These are phyloP conservation scores for Synanthedon formicaeformis DNA, from an alignment of 2,888 invertebrate species.

Conservation along the genomic window DNA sequence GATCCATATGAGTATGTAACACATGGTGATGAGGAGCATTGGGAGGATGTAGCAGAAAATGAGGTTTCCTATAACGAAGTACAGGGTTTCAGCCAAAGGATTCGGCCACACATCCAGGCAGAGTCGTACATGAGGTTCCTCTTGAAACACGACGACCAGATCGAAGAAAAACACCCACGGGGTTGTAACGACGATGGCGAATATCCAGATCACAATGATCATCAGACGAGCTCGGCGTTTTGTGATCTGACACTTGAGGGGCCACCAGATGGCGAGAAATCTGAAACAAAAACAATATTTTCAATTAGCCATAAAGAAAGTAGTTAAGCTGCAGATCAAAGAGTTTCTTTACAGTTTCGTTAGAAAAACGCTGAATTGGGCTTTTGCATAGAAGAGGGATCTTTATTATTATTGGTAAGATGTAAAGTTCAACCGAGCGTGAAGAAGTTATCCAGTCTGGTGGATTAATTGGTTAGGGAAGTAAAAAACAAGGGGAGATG, in stretches of 20 bases:
- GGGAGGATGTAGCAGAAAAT: slow-evolving; percentile 92
- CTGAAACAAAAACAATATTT: slow-evolving; percentile 72
- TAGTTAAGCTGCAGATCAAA: not conserved
- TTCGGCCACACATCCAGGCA: slow-evolving; percentile 91
- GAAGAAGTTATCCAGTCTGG: slow-evolving; percentile 26
- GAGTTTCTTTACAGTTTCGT: not conserved
- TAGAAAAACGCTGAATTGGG: too few relatives aligned
- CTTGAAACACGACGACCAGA: slow-evolving; percentile 78
- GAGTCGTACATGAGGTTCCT: slow-evolving; percentile 79
- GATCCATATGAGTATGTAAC: slow-evolving; percentile 93
- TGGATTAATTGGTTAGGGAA: slow-evolving; percentile 18
- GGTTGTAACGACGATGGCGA: slow-evolving; percentile 85
- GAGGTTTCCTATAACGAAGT: slow-evolving; percentile 90
- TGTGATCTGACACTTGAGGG: slow-evolving; percentile 90
- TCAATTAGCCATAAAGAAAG: not conserved
- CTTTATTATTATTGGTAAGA: slow-evolving; percentile 17
- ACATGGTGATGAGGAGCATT: slow-evolving; percentile 89
- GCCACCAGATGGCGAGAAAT: slow-evolving; percentile 96
- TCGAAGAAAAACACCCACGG: slow-evolving; percentile 95
- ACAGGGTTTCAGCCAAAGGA: slow-evolving; percentile 82
- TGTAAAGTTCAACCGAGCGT: slow-evolving; percentile 11
- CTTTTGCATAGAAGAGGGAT: slow-evolving; percentile 4
- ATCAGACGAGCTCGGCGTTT: slow-evolving; percentile 87
- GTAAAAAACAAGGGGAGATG: slow-evolving; percentile 1
- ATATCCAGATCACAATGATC: slow-evolving; percentile 91